phyloP scores from a whole-genome alignment of 2,888 invertebrate species.

The Erebia aethiops region DNA sequence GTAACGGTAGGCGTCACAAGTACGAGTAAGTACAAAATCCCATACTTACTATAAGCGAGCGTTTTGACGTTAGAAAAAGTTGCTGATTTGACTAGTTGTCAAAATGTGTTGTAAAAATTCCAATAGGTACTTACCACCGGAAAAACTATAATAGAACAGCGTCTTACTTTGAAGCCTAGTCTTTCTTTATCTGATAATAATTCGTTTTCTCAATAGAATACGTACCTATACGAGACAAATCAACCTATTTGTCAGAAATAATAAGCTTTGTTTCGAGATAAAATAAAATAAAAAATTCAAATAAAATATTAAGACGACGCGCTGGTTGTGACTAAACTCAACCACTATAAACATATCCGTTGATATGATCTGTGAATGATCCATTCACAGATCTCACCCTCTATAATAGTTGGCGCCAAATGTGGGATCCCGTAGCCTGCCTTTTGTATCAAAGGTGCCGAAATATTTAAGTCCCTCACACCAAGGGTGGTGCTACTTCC shows the following conservation, averaged over 20 bases:
- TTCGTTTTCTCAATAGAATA: too few species aligned
- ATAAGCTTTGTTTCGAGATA: neutral
- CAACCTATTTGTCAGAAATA: neutral
- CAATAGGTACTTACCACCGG: too few species aligned
- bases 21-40: too few species aligned
- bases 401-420: slow-evolving; percentile 48
- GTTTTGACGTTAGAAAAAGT: too few species aligned
- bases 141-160: too few species aligned
- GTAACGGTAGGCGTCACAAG: too few species aligned
- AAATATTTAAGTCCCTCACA: slow-evolving; percentile 32
- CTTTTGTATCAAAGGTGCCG: slow-evolving; percentile 44
- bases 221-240: too few species aligned
- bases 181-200: too few species aligned
- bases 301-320: neutral
- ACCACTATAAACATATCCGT: neutral
- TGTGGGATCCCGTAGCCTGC: slow-evolving; percentile 27
- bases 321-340: neutral
- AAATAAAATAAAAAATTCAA: neutral
- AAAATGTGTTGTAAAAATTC: too few species aligned
- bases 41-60: too few species aligned
- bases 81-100: too few species aligned
- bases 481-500: slow-evolving; percentile 34
- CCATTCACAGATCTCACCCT: slow-evolving; percentile 41
- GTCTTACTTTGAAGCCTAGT: too few species aligned
- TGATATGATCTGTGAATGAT: slow-evolving; percentile 45